Evolutionary conservation across 1,140 invertebrate genomes (phyloP).

Genomic region (Rhopalosiphum maidis): DNA sequence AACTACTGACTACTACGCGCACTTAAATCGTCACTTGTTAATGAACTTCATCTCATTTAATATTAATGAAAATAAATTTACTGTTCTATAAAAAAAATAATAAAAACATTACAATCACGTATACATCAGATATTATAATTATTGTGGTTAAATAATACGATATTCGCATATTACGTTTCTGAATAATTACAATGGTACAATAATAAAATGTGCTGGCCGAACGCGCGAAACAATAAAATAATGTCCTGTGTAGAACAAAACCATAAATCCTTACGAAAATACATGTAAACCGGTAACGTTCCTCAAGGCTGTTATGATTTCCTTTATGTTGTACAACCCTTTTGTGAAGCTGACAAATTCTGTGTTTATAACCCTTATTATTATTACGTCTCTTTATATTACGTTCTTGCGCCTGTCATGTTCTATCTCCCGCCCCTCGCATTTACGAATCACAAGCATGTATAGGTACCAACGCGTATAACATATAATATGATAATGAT

Average conservation of each 20-base stretch:
- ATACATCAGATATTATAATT: background rate
- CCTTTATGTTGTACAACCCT: conserved; percentile 50
- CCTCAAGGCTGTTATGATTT: conserved; percentile 43
- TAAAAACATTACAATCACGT: background rate
- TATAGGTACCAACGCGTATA: background rate
- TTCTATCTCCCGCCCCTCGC: conserved; percentile 30
- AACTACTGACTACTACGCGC: background rate
- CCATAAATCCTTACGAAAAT: conserved; percentile 42
- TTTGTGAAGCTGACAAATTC: conserved; percentile 57
- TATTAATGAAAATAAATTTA: background rate
- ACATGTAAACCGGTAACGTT: conserved; percentile 51
- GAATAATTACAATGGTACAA: conserved; percentile 26
- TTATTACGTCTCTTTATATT: conserved; percentile 43
- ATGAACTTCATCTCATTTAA: background rate
- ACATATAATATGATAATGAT: conserved; percentile 24
- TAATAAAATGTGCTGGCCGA: background rate
- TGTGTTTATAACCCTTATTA: conserved; percentile 58
- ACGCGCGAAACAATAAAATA: conserved; percentile 40
- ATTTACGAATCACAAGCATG: background rate
- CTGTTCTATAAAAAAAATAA: background rate
- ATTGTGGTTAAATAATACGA: background rate
- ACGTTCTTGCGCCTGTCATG: conserved; percentile 46
- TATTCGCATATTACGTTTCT: conserved; percentile 40
- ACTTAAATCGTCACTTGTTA: background rate
- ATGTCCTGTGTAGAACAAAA: conserved; percentile 38